A percentile compares a stretch with the other conserved stretches of the same genome.
phyloP scores from a whole-genome alignment of 2,888 invertebrate species.

The Drosophila diplacantha region DNA sequence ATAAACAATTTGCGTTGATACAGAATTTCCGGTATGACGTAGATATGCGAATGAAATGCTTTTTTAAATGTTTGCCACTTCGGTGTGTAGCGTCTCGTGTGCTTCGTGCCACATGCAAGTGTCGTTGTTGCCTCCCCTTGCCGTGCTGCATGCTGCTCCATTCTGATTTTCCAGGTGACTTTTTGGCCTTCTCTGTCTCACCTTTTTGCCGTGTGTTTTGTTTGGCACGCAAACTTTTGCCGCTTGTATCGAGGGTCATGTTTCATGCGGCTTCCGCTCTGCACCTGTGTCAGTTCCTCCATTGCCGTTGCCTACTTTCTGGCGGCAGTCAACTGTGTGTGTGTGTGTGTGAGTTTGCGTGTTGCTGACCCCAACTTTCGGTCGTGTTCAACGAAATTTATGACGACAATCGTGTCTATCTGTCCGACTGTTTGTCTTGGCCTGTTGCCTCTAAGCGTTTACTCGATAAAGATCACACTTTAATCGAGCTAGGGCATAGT shows the following conservation, averaged over 20 bases:
- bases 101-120: conserved; percentile 50
- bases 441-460: conserved; percentile 31
- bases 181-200: conserved; percentile 55
- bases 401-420: conserved; percentile 57
- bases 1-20: conserved; percentile 62
- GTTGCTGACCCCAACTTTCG: conserved; percentile 34
- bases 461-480: conserved; percentile 48
- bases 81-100: conserved; percentile 36
- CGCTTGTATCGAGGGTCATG: conserved; percentile 57
- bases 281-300: conserved; percentile 15
- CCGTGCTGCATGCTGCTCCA: conserved; percentile 21
- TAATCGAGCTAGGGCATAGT: conserved; percentile 4
- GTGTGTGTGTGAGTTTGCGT: conserved; percentile 38
- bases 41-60: conserved; percentile 51
- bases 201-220: conserved; percentile 40
- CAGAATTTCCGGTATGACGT: conserved; percentile 61
- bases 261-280: conserved; percentile 61
- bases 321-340: conserved; percentile 45
- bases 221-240: conserved; percentile 68
- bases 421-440: conserved; percentile 33
- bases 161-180: conserved; percentile 58
- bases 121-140: conserved; percentile 20
- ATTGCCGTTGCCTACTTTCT: conserved; percentile 51
- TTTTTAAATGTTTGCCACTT: conserved; percentile 62
- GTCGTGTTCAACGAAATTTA: conserved; percentile 58